Base-by-base conservation (phyloP, 2,888 invertebrate genomes). In the Acronicta leporina region DNA sequence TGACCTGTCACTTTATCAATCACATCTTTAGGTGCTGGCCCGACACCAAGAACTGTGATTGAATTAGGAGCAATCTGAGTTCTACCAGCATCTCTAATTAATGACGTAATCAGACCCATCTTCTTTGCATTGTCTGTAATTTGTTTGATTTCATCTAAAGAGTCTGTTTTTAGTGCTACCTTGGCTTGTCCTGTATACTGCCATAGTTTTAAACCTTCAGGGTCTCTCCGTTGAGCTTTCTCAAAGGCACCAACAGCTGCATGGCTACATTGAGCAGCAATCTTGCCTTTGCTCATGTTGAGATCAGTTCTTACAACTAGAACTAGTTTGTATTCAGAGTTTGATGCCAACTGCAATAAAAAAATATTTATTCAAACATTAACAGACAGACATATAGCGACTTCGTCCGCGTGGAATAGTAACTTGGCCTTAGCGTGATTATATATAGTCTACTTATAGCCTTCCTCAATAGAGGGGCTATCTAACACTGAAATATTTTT, bases 201-300 rank as follows among this genome's bases (percentile, higher is more conserved):
- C 96, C 96, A 96, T 9, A 82, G 77, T 43, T 89, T 87, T 8
- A 96, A 82, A 3, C 96, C 89, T 50, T 95, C 95, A 0, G 96
- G 96, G 73, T 96, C 95, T 58, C 92, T 95, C 54, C 89, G 92
- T 45, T 94, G 89, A 0, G 97, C 96, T 77, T 96, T 96, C 71
- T 97, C 97, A 81, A 97, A 98, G 0, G 97, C 97, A 13, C 97
- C 97, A 0, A 99, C 97, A 0, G 98, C 97, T n/a, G 98, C 99
- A 87, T 99, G 99, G n/a, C 97, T 96, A 90, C 98, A 98, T 88
- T 99, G 99, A 0, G 99, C 97, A 5, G 98, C 99, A 42, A 98
- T 97, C 94, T 99, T 99, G 1, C 99, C 98, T 94, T 98, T 98
- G 13, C 98, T 97, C 99, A 99, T 99, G 88, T 97, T 98, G 5